Percentiles rank a stretch among this genome's conserved stretches.
Conservation (phyloP, 2,113 vertebrate species). For the Epinephelus lanceolatus region DNA sequence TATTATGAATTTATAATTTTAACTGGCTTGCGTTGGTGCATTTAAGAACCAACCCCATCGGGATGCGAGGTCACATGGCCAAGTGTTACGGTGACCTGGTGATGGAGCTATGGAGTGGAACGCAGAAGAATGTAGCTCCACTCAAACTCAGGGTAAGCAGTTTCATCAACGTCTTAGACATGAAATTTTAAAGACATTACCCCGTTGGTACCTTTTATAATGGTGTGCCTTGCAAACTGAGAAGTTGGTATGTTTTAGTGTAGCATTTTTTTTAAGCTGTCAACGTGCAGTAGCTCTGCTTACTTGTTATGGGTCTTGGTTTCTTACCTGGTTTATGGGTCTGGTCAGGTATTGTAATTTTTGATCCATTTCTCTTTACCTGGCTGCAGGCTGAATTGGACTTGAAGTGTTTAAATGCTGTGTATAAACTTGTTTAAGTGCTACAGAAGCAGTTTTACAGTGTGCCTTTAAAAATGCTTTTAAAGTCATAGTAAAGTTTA, state of each 20-base stretch:
- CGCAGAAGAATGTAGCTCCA: slow-evolving; percentile 97
- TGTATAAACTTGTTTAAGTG: not conserved
- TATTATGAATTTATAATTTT: not conserved
- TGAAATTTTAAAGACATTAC: not conserved
- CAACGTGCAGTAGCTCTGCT: not conserved
- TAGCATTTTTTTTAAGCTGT: not conserved
- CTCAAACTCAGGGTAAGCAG: slow-evolving; percentile 93
- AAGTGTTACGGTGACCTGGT: slow-evolving; percentile 99
- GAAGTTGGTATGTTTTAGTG: not conserved
- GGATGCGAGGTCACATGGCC: slow-evolving; percentile 99
- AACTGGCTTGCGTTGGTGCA: not conserved
- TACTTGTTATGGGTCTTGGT: too few species aligned
- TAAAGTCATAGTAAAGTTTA: not conserved
- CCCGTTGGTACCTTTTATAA: not conserved
- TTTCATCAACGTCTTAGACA: too few species aligned
- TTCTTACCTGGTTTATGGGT: not conserved
- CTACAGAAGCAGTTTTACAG: not conserved
- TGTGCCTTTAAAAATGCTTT: not conserved
- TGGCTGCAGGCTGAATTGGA: not conserved
- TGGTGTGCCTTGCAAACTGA: not conserved
- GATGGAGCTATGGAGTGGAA: slow-evolving; percentile 98
- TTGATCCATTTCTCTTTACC: not conserved
- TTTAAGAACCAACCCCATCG: slow-evolving; percentile 95
- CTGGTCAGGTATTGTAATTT: not conserved
- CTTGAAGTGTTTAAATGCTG: not conserved